Conservation (phyloP, 2,113 vertebrate genomes). For the Coptodon rendalli region DNA sequence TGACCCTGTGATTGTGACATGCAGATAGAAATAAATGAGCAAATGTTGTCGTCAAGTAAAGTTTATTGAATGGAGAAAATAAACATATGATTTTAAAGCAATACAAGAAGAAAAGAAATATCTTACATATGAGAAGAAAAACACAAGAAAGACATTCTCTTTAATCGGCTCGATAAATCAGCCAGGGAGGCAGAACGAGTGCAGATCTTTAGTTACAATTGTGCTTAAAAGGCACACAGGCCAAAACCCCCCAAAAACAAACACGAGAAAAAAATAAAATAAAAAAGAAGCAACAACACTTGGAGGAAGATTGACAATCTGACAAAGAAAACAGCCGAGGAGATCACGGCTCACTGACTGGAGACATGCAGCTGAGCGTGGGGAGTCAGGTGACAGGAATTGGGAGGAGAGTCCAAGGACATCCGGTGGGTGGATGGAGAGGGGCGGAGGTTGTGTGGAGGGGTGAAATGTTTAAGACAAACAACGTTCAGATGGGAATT, state of each 20-base stretch:
- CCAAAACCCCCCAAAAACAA: no score
- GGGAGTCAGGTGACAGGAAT: background rate
- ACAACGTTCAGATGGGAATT: rapidly evolving
- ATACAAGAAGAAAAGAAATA: background rate
- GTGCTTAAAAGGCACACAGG: background rate
- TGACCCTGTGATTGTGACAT: background rate
- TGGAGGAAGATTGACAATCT: background rate
- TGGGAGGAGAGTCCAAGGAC: background rate
- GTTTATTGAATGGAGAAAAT: background rate
- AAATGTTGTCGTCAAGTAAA: background rate
- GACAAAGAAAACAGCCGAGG: background rate
- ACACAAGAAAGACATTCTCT: background rate
- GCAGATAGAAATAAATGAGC: background rate
- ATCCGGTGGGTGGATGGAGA: background rate
- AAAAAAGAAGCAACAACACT: background rate
- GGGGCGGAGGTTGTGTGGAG: background rate
- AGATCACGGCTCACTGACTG: background rate
- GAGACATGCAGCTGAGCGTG: background rate
- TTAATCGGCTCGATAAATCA: background rate
- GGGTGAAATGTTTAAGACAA: background rate
- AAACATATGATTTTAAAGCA: background rate
- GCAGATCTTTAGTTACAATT: background rate
- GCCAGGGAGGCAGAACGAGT: rapidly evolving
- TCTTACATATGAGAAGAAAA: background rate
- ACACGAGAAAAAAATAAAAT: background rate